These are phyloP conservation scores for Elanus axillaris DNA, from an alignment of 2,113 vertebrate species.

Conservation along the genomic window DNA sequence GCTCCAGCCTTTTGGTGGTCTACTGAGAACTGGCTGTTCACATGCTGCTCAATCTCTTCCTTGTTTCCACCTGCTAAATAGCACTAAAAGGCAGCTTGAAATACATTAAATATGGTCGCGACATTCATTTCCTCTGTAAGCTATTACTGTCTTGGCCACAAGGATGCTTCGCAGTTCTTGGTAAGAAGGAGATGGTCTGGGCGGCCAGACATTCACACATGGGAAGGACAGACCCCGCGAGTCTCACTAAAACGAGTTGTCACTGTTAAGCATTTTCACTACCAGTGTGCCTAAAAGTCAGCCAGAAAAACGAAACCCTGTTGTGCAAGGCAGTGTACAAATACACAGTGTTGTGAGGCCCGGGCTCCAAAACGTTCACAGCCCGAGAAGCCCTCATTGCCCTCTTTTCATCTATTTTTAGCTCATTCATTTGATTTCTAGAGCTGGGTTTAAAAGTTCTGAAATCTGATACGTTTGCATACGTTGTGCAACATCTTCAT, in stretches of 20 bases:
- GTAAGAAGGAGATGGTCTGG: not conserved
- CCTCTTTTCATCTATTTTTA: not conserved
- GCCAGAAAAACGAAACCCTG: not conserved
- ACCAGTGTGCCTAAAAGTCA: not conserved
- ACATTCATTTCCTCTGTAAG: not conserved
- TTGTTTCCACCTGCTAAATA: constrained; percentile 14
- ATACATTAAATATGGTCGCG: not conserved
- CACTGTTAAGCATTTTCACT: not conserved
- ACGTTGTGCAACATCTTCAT: not conserved
- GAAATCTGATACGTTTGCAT: not conserved
- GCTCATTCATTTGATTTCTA: not conserved
- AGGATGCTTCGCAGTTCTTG: not conserved
- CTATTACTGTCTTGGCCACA: not conserved
- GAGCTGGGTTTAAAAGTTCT: not conserved
- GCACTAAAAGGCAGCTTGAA: constrained; percentile 26
- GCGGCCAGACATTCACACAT: accelerated
- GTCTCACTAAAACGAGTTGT: not conserved
- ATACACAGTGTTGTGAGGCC: not conserved
- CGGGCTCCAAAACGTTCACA: not conserved
- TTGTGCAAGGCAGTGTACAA: not conserved
- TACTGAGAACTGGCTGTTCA: not conserved
- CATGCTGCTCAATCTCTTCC: not conserved
- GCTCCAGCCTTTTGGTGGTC: not conserved
- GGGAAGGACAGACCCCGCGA: not conserved
- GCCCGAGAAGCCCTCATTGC: accelerated